Evolutionary conservation across 2,888 invertebrate genomes (phyloP).

Genomic region (Hirtodrosophila histrioides): DNA sequence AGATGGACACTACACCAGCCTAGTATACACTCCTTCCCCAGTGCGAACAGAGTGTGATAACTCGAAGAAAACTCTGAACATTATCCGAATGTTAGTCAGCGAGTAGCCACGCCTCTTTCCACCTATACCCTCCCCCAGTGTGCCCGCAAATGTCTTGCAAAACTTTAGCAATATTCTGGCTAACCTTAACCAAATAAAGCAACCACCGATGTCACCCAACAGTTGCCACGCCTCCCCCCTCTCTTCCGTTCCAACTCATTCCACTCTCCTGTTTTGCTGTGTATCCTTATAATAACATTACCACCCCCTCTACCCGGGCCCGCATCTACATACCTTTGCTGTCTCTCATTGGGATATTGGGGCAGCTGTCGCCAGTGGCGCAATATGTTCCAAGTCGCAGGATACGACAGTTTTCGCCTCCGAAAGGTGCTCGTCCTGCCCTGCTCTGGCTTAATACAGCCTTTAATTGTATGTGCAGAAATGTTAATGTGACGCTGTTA

Average conservation of each 20-base stretch:
- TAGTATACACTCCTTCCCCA: no score
- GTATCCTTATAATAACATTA: constrained; percentile 34
- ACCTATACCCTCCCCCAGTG: not conserved
- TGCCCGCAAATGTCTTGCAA: constrained; percentile 19
- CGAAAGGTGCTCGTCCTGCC: no score
- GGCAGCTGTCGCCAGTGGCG: constrained; percentile 57
- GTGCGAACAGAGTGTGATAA: no score
- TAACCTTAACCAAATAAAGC: constrained; percentile 61
- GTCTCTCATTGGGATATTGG: constrained; percentile 34
- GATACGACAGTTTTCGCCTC: no score
- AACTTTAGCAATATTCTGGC: constrained; percentile 62
- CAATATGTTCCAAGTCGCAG: constrained; percentile 39
- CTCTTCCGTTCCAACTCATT: not conserved
- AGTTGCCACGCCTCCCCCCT: not conserved
- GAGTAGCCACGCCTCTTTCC: constrained; percentile 13
- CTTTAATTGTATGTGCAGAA: constrained; percentile 18
- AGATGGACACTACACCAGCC: no score
- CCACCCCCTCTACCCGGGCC: not conserved
- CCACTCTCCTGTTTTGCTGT: no score
- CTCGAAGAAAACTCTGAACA: not conserved
- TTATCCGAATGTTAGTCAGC: constrained; percentile 9
- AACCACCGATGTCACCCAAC: constrained; percentile 52
- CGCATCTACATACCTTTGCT: constrained; percentile 14
- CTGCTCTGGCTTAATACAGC: no score
- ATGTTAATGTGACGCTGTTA: constrained; percentile 44